Conservation (phyloP, 1,140 invertebrate species). For the Bradysia coprophila region DNA sequence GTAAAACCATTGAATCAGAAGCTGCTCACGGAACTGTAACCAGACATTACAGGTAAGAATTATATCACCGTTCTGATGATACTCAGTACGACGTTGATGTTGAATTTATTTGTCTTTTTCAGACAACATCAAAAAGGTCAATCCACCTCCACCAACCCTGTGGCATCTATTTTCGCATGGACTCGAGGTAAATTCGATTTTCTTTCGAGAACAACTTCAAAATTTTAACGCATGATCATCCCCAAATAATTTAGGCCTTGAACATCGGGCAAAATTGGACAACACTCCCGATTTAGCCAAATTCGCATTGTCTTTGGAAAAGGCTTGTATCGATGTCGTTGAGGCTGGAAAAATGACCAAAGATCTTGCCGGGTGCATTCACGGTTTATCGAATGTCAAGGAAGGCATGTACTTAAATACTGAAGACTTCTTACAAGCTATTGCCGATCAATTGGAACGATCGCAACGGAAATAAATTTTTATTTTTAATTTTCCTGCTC, state of each 20-base stretch:
- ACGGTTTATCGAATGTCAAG: conserved; percentile 55
- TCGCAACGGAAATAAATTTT: neutral
- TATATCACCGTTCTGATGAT: no score
- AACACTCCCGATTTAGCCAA: conserved; percentile 47
- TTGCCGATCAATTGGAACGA: conserved; percentile 51
- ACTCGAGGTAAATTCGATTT: no score
- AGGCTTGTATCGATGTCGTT: conserved; percentile 70
- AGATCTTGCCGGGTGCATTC: conserved; percentile 75
- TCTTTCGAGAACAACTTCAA: no score
- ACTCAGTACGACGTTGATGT: no score
- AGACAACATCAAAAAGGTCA: conserved; percentile 57
- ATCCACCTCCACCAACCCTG: conserved; percentile 75
- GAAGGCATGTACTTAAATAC: conserved; percentile 68
- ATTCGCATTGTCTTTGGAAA: conserved; percentile 29
- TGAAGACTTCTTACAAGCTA: conserved; percentile 67
- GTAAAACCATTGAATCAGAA: conserved; percentile 77
- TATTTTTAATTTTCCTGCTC: no score
- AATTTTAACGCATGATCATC: no score
- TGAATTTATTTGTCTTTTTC: no score
- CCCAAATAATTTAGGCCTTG: no score
- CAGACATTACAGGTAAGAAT: conserved; percentile 53
- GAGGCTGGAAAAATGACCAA: conserved; percentile 83
- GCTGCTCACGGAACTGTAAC: conserved; percentile 87
- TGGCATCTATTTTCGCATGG: conserved; percentile 88
- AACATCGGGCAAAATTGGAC: conserved; percentile 69